Evolutionary conservation across 2,888 invertebrate genomes (phyloP), one percentile per base, ranked within the genome.

Genomic region (Mamestra brassicae): DNA sequence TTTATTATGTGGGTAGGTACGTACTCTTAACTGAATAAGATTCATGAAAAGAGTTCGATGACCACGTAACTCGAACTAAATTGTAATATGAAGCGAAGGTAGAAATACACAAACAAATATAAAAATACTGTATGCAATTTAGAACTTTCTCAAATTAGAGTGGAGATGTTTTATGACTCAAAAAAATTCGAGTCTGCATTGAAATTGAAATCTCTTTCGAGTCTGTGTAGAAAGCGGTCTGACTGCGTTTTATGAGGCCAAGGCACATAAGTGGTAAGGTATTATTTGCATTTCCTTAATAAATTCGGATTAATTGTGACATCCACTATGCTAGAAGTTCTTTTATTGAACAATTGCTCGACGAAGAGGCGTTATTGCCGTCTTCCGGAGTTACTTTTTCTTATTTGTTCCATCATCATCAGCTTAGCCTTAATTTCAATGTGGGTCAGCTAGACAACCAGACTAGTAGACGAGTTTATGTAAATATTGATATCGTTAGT

Each of bases 281-380:
- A 68, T 71, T 61, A 84, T 81, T 83, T 80, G 67, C 63, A 83
- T 80, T 80, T 84, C 80, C 80, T 75, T 80, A 68, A 81, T 79
- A 83, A 83, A 81, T 79, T 79, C 15, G 55, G 38, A 80, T 83
- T 80, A 80, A 83, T 81, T 84, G 71, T 84, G 76, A 80, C 76
- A 69, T 74, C 68, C 69, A 57, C 52, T 69, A 78, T 66, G 74
- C 66, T 69, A 70, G 79, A 54, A 64, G 60, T 64, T 36, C n/a
- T 71, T 83, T 71, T 81, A 81, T 81, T 81, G 70, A 60, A 81
- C 80, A 83, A 81, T 81, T 79, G 81, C 67, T 17, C 65, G 52
- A 47, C 55, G 58, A 66, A 79, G 80, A 81, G 74, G 74, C 84
- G 80, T 83, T 79, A 81, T 83, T 78, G 74, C 64, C 61, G 17